Evolutionary conservation across 2,888 invertebrate species (phyloP), one percentile per base, ranked within the genome.

Genomic region (Lepeophtheirus nordmannii): DNA sequence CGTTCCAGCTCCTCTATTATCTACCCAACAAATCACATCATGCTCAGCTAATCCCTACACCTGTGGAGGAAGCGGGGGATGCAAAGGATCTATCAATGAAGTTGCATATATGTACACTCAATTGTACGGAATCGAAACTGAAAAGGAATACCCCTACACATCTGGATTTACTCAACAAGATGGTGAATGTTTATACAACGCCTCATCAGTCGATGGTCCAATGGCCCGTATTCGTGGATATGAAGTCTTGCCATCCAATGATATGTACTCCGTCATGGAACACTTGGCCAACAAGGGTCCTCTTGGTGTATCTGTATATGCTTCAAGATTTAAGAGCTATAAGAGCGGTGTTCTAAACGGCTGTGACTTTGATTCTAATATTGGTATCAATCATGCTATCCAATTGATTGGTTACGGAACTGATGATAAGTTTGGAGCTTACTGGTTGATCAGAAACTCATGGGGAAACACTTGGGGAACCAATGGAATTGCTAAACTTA

Each of bases 381-480:
- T 81, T 71, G 75, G 76, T 0, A 81, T 92, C n/a, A 91, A 92
- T 76, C 92, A 93, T 73, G 92, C 91, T 0, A 88, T 92, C 81
- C 76, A 92, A 57, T 80, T 89, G n/a, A 85, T 93, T 14, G 93
- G 93, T 0, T 93, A 91, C 73, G 90, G 89, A 14, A 60, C 39
- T 10, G 67, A 68, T 61, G 8, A 10, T 30, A 17, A 11, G 14
- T 37, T 40, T 30, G 68, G 68, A 0, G 81, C 84, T 67, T 85
- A 85, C 70, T 92, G 90, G 90, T 83, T 91, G 46, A 77, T 91
- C 67, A 87, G 91, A 73, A 92, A 91, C 78, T 89, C 90, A 85
- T 93, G 92, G 92, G 89, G 91, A 3, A 76, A 79, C 17, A 78
- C n/a, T 10, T 65, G 65, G 65, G 65, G 65, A 3, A 58, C 38